phyloP scores from a whole-genome alignment of 2,888 invertebrate genomes.

The Macrophya annulata region DNA sequence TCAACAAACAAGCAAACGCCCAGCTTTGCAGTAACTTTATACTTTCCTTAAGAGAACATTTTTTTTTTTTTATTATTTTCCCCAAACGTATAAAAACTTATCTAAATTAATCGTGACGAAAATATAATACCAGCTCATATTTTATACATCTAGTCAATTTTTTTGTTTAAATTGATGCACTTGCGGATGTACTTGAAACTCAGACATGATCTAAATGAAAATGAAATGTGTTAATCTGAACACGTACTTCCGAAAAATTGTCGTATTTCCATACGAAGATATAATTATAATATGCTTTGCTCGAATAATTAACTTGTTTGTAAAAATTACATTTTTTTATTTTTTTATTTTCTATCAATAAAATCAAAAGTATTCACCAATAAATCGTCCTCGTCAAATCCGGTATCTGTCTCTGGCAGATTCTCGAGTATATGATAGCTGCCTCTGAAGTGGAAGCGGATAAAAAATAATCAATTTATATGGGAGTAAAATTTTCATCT shows the following conservation, averaged over 20 bases:
- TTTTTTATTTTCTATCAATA: background rate
- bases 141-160: no score
- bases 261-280: background rate
- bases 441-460: background rate
- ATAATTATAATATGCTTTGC: background rate
- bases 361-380: background rate
- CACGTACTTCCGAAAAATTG: background rate
- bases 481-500: conserved; percentile 38
- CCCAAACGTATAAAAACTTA: background rate
- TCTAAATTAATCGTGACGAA: background rate
- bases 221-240: background rate
- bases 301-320: background rate
- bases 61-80: background rate
- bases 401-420: background rate
- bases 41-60: background rate
- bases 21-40: background rate
- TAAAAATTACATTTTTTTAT: background rate
- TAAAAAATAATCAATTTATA: conserved; percentile 37
- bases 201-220: background rate
- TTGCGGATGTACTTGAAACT: background rate
- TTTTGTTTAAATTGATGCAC: no score
- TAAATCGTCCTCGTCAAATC: background rate
- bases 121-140: background rate
- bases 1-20: conserved; percentile 8
- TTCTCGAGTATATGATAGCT: background rate